phyloP scores from a whole-genome alignment of 2,888 invertebrate genomes.

The Patella pellucida region DNA sequence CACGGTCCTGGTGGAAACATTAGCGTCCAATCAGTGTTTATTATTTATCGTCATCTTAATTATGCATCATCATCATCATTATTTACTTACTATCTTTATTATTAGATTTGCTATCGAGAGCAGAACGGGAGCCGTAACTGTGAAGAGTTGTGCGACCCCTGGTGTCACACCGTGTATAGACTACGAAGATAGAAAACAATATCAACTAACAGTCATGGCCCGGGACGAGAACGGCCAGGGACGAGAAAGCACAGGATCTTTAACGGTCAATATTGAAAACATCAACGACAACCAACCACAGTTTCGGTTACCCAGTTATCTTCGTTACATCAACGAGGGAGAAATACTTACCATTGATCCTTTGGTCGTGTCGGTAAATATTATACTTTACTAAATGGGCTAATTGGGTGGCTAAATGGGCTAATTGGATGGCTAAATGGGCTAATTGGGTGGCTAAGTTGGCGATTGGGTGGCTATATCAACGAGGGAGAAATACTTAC shows the following conservation, averaged over 20 bases:
- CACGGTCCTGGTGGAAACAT: too few relatives aligned
- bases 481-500: too few relatives aligned
- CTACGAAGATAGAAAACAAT: constrained; percentile 45
- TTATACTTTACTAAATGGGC: not conserved
- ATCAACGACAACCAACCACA: constrained; percentile 75
- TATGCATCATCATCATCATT: not conserved
- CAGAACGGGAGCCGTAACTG: constrained; percentile 86
- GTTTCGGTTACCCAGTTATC: constrained; percentile 41
- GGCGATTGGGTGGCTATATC: too few relatives aligned
- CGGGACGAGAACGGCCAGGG: constrained; percentile 85
- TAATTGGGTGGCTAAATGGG: too few relatives aligned
- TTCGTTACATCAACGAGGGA: constrained; percentile 54
- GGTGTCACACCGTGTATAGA: constrained; percentile 78
- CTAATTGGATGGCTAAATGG: too few relatives aligned
- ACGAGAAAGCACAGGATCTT: constrained; percentile 34
- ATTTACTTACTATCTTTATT: not conserved
- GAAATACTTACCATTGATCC: constrained; percentile 76
- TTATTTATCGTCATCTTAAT: not conserved
- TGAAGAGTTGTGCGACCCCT: constrained; percentile 73
- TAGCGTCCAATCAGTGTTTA: too few relatives aligned
- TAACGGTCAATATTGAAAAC: constrained; percentile 50
- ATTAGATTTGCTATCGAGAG: constrained; percentile 84
- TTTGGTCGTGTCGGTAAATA: constrained; percentile 80
- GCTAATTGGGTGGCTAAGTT: too few relatives aligned
- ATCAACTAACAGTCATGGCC: constrained; percentile 49